Conservation (phyloP, 2,113 vertebrate species). For the Clarias batrachus region DNA sequence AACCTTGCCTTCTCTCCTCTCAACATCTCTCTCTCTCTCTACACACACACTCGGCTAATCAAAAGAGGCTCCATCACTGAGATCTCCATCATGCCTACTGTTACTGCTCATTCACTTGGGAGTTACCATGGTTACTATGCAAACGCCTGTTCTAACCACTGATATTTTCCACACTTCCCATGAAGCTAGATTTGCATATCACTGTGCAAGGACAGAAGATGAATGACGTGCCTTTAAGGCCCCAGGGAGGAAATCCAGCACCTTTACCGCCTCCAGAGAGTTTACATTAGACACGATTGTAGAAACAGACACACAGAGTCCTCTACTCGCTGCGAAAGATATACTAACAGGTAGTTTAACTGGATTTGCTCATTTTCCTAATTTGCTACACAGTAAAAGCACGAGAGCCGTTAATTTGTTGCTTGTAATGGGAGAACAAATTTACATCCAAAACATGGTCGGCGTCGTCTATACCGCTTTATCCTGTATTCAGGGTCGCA, state of each 20-base stretch:
- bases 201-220: background rate
- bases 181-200: constrained; percentile 29
- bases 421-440: background rate
- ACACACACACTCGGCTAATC: background rate
- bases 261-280: background rate
- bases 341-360: background rate
- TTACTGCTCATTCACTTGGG: constrained; percentile 35
- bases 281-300: background rate
- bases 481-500: too few relatives aligned
- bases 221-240: background rate
- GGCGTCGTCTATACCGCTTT: too few relatives aligned
- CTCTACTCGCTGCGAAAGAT: background rate
- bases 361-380: background rate
- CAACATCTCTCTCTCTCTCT: background rate
- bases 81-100: constrained; percentile 52
- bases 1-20: background rate
- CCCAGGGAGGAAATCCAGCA: constrained; percentile 8
- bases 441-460: background rate
- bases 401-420: background rate
- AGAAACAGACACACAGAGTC: background rate
- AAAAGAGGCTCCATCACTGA: constrained; percentile 26
- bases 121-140: constrained; percentile 61
- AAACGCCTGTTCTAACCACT: constrained; percentile 25
- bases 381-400: background rate
- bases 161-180: constrained; percentile 7